A percentile compares a stretch with the other conserved stretches of the same genome.
Conservation (phyloP, 2,113 vertebrate species). For the Dipodomys spectabilis region DNA sequence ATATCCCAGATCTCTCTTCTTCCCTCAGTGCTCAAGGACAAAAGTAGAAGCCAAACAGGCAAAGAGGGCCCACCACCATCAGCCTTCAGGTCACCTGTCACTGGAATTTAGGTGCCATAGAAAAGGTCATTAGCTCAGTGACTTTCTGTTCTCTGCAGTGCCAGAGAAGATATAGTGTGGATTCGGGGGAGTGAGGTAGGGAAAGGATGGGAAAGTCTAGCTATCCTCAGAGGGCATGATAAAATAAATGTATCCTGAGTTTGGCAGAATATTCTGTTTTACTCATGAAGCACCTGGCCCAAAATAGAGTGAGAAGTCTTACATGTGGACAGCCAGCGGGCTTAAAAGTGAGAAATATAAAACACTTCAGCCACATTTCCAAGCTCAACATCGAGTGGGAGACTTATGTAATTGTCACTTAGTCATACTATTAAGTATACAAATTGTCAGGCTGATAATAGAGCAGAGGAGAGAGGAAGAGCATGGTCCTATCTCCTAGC, state of each 20-base stretch:
- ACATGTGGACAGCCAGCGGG: constrained; percentile 58
- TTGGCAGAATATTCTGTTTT: constrained; percentile 69
- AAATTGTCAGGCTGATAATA: constrained; percentile 79
- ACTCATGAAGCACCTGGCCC: constrained; percentile 74
- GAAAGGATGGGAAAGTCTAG: constrained; percentile 11
- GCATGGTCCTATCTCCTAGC: constrained; percentile 54
- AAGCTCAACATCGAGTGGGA: constrained; percentile 66
- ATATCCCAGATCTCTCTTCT: background rate
- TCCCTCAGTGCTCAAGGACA: background rate
- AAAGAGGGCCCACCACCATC: background rate
- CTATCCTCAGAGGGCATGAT: background rate
- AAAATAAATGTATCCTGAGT: constrained; percentile 47
- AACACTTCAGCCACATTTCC: constrained; percentile 70
- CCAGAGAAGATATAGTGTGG: background rate
- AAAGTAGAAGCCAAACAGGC: background rate
- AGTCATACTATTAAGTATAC: constrained; percentile 80
- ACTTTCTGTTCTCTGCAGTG: background rate
- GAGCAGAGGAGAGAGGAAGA: constrained; percentile 49
- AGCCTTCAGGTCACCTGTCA: background rate
- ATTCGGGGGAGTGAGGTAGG: background rate
- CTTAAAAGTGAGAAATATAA: constrained; percentile 69
- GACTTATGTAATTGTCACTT: constrained; percentile 75
- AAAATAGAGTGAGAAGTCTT: constrained; percentile 66
- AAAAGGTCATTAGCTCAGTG: background rate
- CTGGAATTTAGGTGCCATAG: background rate